Base-by-base conservation (phyloP, 2,797 vertebrate genomes). In the Coreius guichenoti region DNA sequence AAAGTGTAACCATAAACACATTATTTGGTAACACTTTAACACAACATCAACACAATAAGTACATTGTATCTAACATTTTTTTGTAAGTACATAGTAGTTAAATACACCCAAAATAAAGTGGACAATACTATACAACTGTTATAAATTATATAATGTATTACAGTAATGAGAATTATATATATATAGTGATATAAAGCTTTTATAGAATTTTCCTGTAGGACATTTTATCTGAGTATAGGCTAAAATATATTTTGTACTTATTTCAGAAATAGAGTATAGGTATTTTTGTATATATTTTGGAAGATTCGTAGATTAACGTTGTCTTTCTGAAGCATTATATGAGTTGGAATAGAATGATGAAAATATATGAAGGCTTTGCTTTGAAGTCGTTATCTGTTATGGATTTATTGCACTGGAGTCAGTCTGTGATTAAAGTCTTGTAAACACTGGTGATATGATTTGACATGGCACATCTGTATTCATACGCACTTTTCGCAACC, bases 391-490 rank as follows among this genome's bases (percentile, higher is more conserved):
- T 84, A 51, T 87, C 73, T 86, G 68, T 89, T 39, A 49, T 29
- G 68, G 17, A 77, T 80, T 26, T 16, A 65, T 65, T 81, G 51
- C 54, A 31, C 76, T 81, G 70, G 61, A 80, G 33, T 16, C 31
- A 56, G 74, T 56, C 49, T 36, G 79, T 84, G 11, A 89, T 91
- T 88, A 80, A 89, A 86, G 80, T 73, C 13, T 82, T 88, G 14
- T 6, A 78, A 88, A 88, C 75, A 33, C 65, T 87, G 54, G 76
- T 72, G 33, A 83, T 58, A 75, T 84, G 83, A 87, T 82, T 70
- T 61, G 43, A 85, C 11, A 33, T 12, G 23, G 5, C 61, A 31
- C 49, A 21, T 29, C 39, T 81, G 81, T 68, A 51, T 84, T 76
- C 58, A 85, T 5, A 12, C 0, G 2, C 74, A 29, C 58, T 1